Evolutionary conservation across 2,888 invertebrate genomes (phyloP), one percentile per base, ranked within the genome.

Genomic region (Cylindroiulus punctatus): DNA sequence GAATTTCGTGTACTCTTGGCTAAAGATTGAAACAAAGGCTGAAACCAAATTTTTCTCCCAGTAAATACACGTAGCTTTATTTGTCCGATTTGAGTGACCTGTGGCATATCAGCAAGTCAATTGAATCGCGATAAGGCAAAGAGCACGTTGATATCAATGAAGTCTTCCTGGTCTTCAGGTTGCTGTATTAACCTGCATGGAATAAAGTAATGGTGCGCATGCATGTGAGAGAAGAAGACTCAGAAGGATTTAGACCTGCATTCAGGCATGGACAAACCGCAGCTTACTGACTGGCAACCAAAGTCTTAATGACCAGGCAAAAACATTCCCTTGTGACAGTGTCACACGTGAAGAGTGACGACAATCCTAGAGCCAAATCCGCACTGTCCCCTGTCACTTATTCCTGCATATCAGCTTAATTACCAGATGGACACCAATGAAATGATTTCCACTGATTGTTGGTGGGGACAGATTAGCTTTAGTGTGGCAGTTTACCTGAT

Each of bases 231-330:
- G 44, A 22, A 57, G 22, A 57, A 57, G 57, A 57, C 22, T 57
- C 10, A 57, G 57, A n/a, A 57, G 22, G 57, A 57, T 57, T 57
- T 57, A 57, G 57, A 7, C 22, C 22, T 57, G 57, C 22, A 22
- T 57, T 22, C 57, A 57, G 19, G 57, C 57, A 57, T 22, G 57
- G 57, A 57, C 57, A 22, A 57, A 57, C 57, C 57, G 10, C 57
- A 57, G 57, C 57, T 57, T 57, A 57, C 57, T 22, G 57, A 57
- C n/a, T 22, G 22, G 57, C 57, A 57, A 57, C 57, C 57, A 57
- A 57, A 57, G 57, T 57, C 57, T 57, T 57, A 57, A 57, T 57
- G 57, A 57, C 7, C 57, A 22, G 7, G 57, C 57, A 57, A 19
- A 57, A 57, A 57, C 5, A 57, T 57, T 57, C 57, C 57, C 22